These are phyloP conservation scores for Lutjanus campechanus DNA, from an alignment of 2,797 vertebrate genomes.

Conservation along the genomic window DNA sequence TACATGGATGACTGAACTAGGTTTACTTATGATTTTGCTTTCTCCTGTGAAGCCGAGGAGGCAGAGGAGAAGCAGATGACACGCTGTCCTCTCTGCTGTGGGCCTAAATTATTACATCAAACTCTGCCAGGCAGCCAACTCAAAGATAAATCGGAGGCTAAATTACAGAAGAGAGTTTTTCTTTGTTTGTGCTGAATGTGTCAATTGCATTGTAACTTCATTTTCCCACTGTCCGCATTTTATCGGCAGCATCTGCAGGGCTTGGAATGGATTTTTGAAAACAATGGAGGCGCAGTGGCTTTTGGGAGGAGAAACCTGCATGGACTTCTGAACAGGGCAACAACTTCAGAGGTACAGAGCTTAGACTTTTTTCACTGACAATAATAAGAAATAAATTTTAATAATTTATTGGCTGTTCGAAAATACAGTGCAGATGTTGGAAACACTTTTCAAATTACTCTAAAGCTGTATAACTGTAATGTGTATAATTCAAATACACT, in stretches of 20 bases:
- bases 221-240: slow-evolving; percentile 41
- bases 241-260: slow-evolving; percentile 37
- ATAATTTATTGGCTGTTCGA: too few species aligned
- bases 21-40: slow-evolving; percentile 29
- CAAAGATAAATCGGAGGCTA: slow-evolving; percentile 39
- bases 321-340: not conserved
- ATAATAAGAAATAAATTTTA: not conserved
- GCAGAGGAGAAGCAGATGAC: slow-evolving; percentile 24
- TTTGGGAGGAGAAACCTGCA: slow-evolving; percentile 27
- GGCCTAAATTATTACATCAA: slow-evolving; percentile 55
- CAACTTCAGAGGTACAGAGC: not conserved
- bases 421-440: too few species aligned
- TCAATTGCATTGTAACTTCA: slow-evolving; percentile 28
- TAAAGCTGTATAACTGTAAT: too few species aligned
- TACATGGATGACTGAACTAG: slow-evolving; percentile 19
- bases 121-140: slow-evolving; percentile 24
- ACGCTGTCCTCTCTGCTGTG: slow-evolving; percentile 25
- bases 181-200: slow-evolving; percentile 32
- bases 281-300: slow-evolving; percentile 40
- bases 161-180: slow-evolving; percentile 45
- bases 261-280: slow-evolving; percentile 52
- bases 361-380: too few species aligned
- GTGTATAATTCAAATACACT: too few species aligned
- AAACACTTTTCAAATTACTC: too few species aligned
- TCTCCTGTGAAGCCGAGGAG: slow-evolving; percentile 5